Evolutionary conservation across 1,140 invertebrate species (phyloP).

Genomic region (Tetramorium parvispinum): DNA sequence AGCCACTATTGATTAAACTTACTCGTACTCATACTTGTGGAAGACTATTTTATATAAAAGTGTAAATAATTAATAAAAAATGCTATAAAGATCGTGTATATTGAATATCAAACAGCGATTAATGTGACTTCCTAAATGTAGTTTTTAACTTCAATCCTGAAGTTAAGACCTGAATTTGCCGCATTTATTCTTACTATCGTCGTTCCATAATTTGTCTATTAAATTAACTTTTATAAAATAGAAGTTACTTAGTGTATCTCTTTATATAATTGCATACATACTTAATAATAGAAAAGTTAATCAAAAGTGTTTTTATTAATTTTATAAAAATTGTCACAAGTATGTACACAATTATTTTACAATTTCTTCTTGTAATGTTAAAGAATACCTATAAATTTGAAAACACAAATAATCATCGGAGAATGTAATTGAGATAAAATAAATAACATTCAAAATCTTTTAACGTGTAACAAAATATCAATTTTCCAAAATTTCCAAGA

Average conservation of each 20-base stretch:
- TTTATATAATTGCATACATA: no score
- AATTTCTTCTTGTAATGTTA: no score
- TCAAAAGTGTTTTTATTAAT: no score
- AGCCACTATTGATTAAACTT: conserved; percentile 18
- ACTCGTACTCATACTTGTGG: not conserved
- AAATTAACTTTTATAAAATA: not conserved
- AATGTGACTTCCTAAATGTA: not conserved
- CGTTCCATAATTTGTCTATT: not conserved
- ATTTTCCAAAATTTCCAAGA: no score
- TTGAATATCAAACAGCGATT: not conserved
- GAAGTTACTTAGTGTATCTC: not conserved
- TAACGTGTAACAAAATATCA: no score
- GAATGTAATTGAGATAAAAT: no score
- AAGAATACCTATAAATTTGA: no score
- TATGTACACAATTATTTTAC: no score
- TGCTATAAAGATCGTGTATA: not conserved
- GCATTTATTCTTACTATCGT: not conserved
- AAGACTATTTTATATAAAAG: not conserved
- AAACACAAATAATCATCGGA: no score
- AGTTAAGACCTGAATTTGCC: conserved; percentile 12
- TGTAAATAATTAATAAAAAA: not conserved
- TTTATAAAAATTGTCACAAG: no score
- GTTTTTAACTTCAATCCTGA: not conserved
- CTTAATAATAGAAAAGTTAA: no score
- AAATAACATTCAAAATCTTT: no score